Evolutionary conservation across 2,888 invertebrate genomes (phyloP), one percentile per base, ranked within the genome.

Genomic region (Campoletis raptor): DNA sequence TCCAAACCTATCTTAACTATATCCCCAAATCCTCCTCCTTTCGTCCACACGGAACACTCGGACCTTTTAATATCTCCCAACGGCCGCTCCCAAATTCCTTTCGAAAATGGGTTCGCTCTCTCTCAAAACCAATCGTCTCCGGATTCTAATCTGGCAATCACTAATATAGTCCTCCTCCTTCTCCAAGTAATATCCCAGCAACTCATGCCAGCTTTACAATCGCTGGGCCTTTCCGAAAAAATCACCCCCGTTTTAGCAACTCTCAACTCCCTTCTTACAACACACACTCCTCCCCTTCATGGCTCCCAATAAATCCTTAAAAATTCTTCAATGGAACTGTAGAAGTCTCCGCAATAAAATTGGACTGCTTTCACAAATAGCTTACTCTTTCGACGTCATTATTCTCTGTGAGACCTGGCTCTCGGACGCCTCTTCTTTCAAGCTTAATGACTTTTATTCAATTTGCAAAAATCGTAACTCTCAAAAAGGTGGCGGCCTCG

Each of bases 251-350:
- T 64, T 52, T 64, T 81, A 8, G 12, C n/a, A 2, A n/a, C 81
- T n/a, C 5, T 21, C n/a, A 30, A 18, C n/a, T 52, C 8, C 15
- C 54, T 2, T 40, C 81, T 10, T 57, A 52, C 0, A 67, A 15
- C 12, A 4, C 21, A 5, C 42, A 57, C 18, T 18, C 48, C 66
- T 36, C 40, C 7, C 48, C 42, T 12, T 5, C 42, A 70, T 82
- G 69, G 76, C 69, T 6, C n/a, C 4, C 12, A 30, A 24, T 61
- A 69, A 36, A 24, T 15, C 36, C 0, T 6, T 84, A 8, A 74
- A 78, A 6, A 84, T 84, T 6, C 57, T 73, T 7, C 73, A 83
- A 45, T 83, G 83, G 78, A 83, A 73, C 10, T 78, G 77, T n/a
- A 52, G 64, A 3, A 52, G 72, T 8, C n/a, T 83, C 10, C 24